Conservation (phyloP, 2,113 vertebrate genomes). For the Chiloscyllium plagiosum region DNA sequence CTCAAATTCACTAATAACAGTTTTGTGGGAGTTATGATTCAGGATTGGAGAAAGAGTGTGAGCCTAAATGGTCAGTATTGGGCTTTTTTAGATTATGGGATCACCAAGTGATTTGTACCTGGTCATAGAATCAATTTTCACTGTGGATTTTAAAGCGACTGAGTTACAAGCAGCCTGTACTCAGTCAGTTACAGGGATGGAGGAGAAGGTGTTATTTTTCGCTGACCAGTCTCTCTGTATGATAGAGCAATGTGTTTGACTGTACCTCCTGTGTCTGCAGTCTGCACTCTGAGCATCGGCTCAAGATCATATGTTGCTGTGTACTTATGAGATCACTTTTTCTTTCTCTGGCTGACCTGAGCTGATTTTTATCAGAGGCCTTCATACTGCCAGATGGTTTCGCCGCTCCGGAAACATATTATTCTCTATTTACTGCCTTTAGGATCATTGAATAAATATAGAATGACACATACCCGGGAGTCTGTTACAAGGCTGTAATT, state of each 20-base stretch:
- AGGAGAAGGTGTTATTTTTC: too few relatives aligned
- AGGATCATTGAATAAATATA: slow-evolving; percentile 33
- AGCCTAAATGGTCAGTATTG: neutral
- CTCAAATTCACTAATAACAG: neutral
- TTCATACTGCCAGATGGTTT: slow-evolving; percentile 1
- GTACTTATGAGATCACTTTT: neutral
- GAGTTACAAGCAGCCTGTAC: neutral
- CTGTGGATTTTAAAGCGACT: too few relatives aligned
- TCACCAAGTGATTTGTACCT: neutral
- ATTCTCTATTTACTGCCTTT: slow-evolving; percentile 29
- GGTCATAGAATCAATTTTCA: neutral
- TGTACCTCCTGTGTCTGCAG: neutral
- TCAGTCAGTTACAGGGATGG: neutral
- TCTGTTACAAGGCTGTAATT: slow-evolving; percentile 24
- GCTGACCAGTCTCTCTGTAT: neutral
- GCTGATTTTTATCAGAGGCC: slow-evolving; percentile 6
- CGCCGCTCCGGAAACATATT: neutral
- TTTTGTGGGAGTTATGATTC: neutral
- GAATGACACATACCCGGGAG: neutral
- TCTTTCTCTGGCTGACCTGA: neutral
- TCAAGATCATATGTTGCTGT: neutral
- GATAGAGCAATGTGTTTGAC: neutral
- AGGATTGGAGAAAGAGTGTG: neutral
- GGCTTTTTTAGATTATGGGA: neutral
- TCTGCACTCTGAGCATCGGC: neutral